Base-by-base conservation (phyloP, 2,797 vertebrate species). In the Podargus strigoides region DNA sequence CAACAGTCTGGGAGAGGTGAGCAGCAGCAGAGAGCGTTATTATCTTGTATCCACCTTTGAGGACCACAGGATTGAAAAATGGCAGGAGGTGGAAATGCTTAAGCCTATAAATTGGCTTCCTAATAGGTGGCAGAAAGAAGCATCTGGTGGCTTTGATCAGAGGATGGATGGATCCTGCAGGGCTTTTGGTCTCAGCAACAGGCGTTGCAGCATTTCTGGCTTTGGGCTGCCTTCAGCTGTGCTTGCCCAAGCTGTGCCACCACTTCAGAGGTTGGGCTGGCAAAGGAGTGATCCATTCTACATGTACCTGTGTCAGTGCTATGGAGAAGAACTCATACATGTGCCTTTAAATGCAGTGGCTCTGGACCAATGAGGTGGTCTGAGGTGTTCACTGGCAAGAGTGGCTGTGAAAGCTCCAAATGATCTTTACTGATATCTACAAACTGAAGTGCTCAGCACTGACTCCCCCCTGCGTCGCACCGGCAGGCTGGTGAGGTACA, bases 91-190 rank as follows among this genome's bases (percentile, higher is more conserved):
- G 42, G 56, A 49, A 21, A 47, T 28, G 7, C 50, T 81, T 37
- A 53, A 87, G 30, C 47, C 41, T 67, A 26, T 76, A 76, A 67
- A 87, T 80, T 89, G 76, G 63, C 74, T 72, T 74, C 49, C 77
- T 89, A 68, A 81, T 50, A 82, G 58, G 34, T 67, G 87, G 77
- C 63, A 89, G 87, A 80, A 91, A 88, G 68, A 68, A 55, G 36
- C 82, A 74, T 85, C 81, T 49, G 68, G 53, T 79, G 68, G 41
- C 60, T 73, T 30, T 90, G 81, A 60, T 73, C 27, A 5, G 67
- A 32, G 39, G 39, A 67, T 14, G 39, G 39, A 67, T 14, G 52
- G 41, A 66, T 42, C 32, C 67, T 67, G 60, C 27, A 4, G 4
- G 28, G 53, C 53, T 73, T 67, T 47, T 85, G 53, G 16, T 42